Evolutionary conservation across 2,797 vertebrate species (phyloP), one percentile per base, ranked within the genome.

Genomic region (Yasuhikotakia modesta): DNA sequence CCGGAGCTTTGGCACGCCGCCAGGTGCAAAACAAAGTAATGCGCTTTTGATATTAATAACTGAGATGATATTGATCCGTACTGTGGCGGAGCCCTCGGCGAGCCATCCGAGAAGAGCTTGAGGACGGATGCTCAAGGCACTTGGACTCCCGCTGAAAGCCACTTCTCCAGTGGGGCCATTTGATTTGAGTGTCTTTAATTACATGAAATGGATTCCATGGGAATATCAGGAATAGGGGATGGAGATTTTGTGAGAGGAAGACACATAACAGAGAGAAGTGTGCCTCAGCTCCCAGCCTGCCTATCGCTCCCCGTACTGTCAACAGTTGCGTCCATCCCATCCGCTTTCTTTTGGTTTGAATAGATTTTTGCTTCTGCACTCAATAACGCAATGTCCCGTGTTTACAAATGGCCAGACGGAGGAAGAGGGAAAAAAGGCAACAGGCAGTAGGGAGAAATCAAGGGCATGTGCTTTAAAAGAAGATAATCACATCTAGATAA

Each of bases 41-140:
- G 94, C 79, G 95, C 95, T 96, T 99, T 98, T 98, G 96, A 98
- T 99, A 98, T 98, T 97, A 98, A 98, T 98, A 98, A 97, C 94
- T 92, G 92, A 96, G 95, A 96, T 95, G 95, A 95, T 97, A 97
- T 97, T 96, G 96, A 98, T 98, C 95, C 79, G 71, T 66, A 80
- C 86, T 89, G 85, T 87, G 93, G 92, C 90, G 91, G 92, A 94
- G 92, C 70, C 76, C 76, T 71, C 57, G 53, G 88, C 90, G 88
- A 88, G 77, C 67, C 73, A 81, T 77, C 70, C 52, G 81, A 83
- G 77, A 71, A 43, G 70, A 61, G 84, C 66, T 77, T 24, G 69
- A 92, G 91, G 91, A 94, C 89, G 67, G 94, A 93, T 96, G 92
- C 93, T 95, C 92, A 91, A 94, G 93, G 94, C 93, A 95, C 94